Evolutionary conservation across 2,888 invertebrate species (phyloP).

Genomic region (Temnothorax rugatulus): DNA sequence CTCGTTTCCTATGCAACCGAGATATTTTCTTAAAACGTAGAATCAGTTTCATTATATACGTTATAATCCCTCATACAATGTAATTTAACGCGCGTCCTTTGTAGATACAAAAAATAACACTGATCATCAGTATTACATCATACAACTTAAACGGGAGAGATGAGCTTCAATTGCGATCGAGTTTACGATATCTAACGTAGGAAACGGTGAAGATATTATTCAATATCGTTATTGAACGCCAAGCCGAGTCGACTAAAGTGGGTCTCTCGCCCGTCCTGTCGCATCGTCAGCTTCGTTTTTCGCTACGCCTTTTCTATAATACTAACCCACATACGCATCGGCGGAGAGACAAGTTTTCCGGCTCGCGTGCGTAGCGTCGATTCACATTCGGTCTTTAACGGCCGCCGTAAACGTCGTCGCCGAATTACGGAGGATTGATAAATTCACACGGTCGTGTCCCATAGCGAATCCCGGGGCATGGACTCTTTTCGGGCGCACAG

Average conservation of each 20-base stretch:
- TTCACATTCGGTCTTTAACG: slow-evolving; percentile 10
- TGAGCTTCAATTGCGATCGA: not conserved
- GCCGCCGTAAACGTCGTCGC: not conserved
- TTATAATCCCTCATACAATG: not conserved
- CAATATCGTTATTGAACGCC: not conserved
- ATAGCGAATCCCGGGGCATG: not conserved
- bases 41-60: not conserved
- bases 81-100: not conserved
- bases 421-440: not conserved
- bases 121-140: not conserved
- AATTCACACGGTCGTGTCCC: not conserved
- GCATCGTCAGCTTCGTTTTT: slow-evolving; percentile 19
- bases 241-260: not conserved
- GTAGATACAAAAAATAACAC: not conserved
- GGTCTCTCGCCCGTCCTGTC: not conserved
- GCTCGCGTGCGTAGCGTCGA: not conserved
- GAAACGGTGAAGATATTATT: not conserved
- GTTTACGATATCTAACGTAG: not conserved
- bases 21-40: not conserved
- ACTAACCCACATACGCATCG: slow-evolving; percentile 40
- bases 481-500: not conserved
- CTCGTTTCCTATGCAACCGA: not conserved
- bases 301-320: slow-evolving; percentile 24
- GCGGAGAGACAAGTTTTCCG: not conserved
- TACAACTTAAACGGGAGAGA: not conserved